A percentile compares a stretch with the other conserved stretches of the same genome.
Conservation (phyloP, 2,888 invertebrate genomes). For the Rhagium mordax region DNA sequence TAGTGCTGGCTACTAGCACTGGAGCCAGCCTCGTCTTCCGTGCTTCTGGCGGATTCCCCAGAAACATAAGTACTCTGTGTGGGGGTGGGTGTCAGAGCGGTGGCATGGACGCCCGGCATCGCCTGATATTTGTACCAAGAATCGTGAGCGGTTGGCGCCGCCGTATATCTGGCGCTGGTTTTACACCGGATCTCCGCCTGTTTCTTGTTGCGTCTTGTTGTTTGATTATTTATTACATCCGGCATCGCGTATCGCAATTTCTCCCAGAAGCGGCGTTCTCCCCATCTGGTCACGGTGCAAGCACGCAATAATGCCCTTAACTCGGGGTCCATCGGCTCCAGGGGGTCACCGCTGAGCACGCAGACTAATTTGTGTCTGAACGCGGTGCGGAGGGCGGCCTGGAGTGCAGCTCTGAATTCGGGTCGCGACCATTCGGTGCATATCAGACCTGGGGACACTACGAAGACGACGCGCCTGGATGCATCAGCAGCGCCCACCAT, state of each 20-base stretch:
- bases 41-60: constrained; percentile 72
- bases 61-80: constrained; percentile 76
- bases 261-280: constrained; percentile 89
- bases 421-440: constrained; percentile 88
- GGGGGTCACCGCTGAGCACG: constrained; percentile 79
- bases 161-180: constrained; percentile 77
- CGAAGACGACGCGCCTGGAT: constrained; percentile 82
- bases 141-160: constrained; percentile 81
- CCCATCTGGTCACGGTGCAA: constrained; percentile 81
- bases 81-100: constrained; percentile 74
- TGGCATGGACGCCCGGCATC: constrained; percentile 74
- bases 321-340: constrained; percentile 83
- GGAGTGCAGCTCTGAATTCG: constrained; percentile 86
- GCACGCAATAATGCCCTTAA: constrained; percentile 81
- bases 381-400: constrained; percentile 81
- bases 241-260: constrained; percentile 84
- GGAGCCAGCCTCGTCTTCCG: constrained; percentile 73
- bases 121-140: constrained; percentile 81
- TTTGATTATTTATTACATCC: constrained; percentile 78
- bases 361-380: constrained; percentile 76
- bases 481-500: constrained; percentile 77
- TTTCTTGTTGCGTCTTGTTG: constrained; percentile 72
- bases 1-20: constrained; percentile 75
- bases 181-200: constrained; percentile 74
- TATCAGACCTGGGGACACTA: constrained; percentile 86